A percentile compares a stretch with the other conserved stretches of the same genome.
These are phyloP conservation scores for Nymphalis urticae DNA, from an alignment of 2,888 invertebrate genomes.

Conservation along the genomic window DNA sequence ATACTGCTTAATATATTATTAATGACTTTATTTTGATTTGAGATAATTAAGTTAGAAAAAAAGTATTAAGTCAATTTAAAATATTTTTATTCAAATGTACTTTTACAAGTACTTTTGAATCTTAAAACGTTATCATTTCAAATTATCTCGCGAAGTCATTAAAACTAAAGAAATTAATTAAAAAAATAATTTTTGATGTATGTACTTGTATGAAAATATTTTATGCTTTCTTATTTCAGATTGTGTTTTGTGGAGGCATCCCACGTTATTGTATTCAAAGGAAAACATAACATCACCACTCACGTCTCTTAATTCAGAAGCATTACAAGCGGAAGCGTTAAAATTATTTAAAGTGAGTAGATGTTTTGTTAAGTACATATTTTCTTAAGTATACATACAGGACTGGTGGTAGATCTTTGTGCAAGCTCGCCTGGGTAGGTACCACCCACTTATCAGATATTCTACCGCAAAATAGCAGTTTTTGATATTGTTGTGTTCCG, in stretches of 20 bases:
- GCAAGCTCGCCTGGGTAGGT: no score
- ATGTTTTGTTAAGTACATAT: no score
- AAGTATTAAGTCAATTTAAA: not conserved
- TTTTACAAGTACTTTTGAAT: no score
- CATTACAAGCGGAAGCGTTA: conserved; percentile 93
- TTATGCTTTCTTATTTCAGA: conserved; percentile 64
- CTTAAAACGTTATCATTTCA: not conserved
- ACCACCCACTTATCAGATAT: no score
- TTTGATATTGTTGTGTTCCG: no score
- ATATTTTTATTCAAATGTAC: not conserved
- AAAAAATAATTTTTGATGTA: not conserved
- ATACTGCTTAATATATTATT: no score
- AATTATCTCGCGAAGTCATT: not conserved
- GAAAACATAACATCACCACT: conserved; percentile 94
- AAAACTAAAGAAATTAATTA: not conserved
- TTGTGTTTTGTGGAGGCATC: conserved; percentile 97
- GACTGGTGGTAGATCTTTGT: no score
- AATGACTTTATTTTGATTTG: no score
- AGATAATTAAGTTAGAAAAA: no score
- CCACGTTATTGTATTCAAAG: conserved; percentile 93
- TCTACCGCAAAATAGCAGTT: no score
- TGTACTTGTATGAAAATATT: not conserved
- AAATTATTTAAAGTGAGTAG: conserved; percentile 92
- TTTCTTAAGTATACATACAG: no score
- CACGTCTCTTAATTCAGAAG: conserved; percentile 94